A percentile compares a stretch with the other conserved stretches of the same genome.
phyloP scores from a whole-genome alignment of 2,797 vertebrate genomes.

The Dryobates pubescens region DNA sequence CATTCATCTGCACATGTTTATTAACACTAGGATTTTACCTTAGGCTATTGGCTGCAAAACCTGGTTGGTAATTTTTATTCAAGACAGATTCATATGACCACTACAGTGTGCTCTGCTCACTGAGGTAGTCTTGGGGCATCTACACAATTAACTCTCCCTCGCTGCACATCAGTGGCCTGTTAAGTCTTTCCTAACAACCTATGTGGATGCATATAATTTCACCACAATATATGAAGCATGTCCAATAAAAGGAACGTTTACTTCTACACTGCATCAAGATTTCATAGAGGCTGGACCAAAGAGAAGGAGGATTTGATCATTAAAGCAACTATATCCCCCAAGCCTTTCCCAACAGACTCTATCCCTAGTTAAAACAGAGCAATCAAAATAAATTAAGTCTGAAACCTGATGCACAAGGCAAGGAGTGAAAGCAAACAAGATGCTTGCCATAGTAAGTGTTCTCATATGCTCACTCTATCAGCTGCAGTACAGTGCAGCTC shows the following conservation, averaged over 20 bases:
- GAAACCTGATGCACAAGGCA: background rate
- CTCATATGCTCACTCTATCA: background rate
- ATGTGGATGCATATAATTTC: constrained; percentile 71
- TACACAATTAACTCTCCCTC: constrained; percentile 78
- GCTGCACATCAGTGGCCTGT: constrained; percentile 74
- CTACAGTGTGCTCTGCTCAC: constrained; percentile 59
- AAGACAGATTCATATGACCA: constrained; percentile 70
- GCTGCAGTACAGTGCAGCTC: background rate
- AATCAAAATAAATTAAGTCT: constrained; percentile 38
- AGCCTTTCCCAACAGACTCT: constrained; percentile 9
- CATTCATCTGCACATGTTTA: constrained; percentile 71
- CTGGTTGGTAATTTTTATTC: constrained; percentile 73
- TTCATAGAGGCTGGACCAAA: constrained; percentile 71
- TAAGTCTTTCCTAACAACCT: constrained; percentile 79
- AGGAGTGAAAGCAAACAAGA: background rate
- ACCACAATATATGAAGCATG: constrained; percentile 77
- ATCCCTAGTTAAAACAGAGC: constrained; percentile 30
- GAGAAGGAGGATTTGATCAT: constrained; percentile 66
- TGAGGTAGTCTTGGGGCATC: constrained; percentile 71
- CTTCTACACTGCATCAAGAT: constrained; percentile 69
- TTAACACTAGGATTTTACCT: constrained; percentile 75
- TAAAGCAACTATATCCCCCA: constrained; percentile 50
- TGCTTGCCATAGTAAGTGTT: background rate
- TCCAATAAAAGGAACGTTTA: constrained; percentile 77
- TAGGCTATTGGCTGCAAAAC: constrained; percentile 74